A percentile compares a stretch with the other conserved stretches of the same genome.
Evolutionary conservation across 2,797 vertebrate genomes (phyloP).

Genomic region (Linurgus olivaceus): DNA sequence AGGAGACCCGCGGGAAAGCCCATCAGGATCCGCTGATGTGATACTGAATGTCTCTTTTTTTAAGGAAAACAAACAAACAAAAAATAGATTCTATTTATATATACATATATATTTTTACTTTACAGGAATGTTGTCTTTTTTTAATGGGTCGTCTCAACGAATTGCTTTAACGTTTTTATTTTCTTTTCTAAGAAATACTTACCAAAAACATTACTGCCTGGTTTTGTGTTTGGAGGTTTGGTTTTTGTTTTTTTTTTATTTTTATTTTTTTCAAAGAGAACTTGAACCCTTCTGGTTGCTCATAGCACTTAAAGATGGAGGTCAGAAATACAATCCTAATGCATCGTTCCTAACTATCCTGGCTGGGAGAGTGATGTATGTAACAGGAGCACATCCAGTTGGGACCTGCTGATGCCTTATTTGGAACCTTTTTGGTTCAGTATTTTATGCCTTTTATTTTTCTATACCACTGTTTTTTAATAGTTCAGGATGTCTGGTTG

Average conservation of each 20-base stretch:
- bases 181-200: constrained; percentile 73
- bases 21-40: constrained; percentile 42
- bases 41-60: constrained; percentile 65
- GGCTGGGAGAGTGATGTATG: neutral
- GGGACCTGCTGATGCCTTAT: constrained; percentile 72
- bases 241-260: neutral
- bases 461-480: constrained; percentile 63
- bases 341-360: neutral
- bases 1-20: neutral
- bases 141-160: constrained; percentile 35
- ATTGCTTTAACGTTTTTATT: constrained; percentile 63
- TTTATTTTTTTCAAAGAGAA: neutral
- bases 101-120: constrained; percentile 77
- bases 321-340: neutral
- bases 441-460: constrained; percentile 64
- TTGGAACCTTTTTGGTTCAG: constrained; percentile 57
- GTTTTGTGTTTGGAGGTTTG: neutral
- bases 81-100: constrained; percentile 60
- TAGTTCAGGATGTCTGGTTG: constrained; percentile 16
- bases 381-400: constrained; percentile 19
- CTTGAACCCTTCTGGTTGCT: constrained; percentile 64
- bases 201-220: constrained; percentile 65
- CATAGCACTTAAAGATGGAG: neutral
- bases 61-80: neutral
- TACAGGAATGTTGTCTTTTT: constrained; percentile 63